Evolutionary conservation across 2,888 invertebrate genomes (phyloP), one percentile per base, ranked within the genome.

Genomic region (Orchesellides sinensis): DNA sequence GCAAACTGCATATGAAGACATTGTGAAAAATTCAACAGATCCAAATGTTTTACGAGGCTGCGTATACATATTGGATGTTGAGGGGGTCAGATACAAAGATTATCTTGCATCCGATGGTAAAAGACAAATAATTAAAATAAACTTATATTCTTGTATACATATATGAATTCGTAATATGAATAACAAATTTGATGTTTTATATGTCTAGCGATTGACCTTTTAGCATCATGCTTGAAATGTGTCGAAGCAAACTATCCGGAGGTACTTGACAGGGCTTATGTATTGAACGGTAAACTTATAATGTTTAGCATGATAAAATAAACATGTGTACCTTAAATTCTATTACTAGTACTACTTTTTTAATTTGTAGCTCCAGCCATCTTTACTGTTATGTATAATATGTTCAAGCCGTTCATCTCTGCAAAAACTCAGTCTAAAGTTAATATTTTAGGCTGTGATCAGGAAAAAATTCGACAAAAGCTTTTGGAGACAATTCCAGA

Each of bases 171-270:
- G 10, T 32, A 32, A 32, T 32, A 32, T 32, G 32, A 32, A 32
- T 32, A 32, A 32, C 10, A 32, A 32, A 32, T 10, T 32, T 32
- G 10, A 6, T 32, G 32, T 32, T 21, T 66, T 63, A 25, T 23
- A 21, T 35, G 1, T 23, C 0, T 25, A 75, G 83, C 69, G 27
- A 23, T 80, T 19, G 52, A 40, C 1, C n/a, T 83, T 4, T 17
- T 74, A 5, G n/a, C 19, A 2, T 23, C 35, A 29, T 29, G n/a
- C n/a, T n/a, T 83, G 5, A 56, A 70, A 23, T 35, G 29, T 8
- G 40, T 83, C 17, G 84, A 84, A 59, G 84, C 49, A 0, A 80
- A 80, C 21, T 84, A 72, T 21, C 84, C 84, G 0, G 80, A 84
- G 17, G 5, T 49, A 14, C 77, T 84, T 0, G 59, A 72, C 6